Conservation (phyloP, 1,140 invertebrate species). For the Drosophila pachea region DNA sequence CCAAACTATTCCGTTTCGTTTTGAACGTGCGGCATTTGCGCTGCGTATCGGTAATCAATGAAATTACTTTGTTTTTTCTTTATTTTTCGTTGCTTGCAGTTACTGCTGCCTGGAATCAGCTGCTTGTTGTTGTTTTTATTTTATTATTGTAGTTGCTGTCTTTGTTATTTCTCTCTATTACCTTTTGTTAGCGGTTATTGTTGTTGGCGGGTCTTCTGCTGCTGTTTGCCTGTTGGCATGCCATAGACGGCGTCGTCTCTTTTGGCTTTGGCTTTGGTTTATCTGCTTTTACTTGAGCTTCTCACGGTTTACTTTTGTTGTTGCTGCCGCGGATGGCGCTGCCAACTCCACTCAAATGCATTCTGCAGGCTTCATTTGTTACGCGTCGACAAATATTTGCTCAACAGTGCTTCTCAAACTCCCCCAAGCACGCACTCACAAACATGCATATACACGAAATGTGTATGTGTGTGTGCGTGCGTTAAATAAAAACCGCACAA, state of each 20-base stretch:
- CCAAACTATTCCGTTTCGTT: constrained; percentile 52
- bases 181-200: constrained; percentile 27
- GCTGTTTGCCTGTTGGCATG: constrained; percentile 53
- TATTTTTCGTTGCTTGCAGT: constrained; percentile 33
- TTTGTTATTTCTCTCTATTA: constrained; percentile 37
- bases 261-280: constrained; percentile 70
- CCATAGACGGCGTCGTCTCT: constrained; percentile 30
- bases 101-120: constrained; percentile 51
- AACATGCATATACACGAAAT: not conserved
- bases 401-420: constrained; percentile 28
- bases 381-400: constrained; percentile 42
- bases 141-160: constrained; percentile 33
- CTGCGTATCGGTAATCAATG: constrained; percentile 76
- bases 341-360: constrained; percentile 57
- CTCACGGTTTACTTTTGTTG: constrained; percentile 71
- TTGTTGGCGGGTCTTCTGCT: constrained; percentile 32
- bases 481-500: constrained; percentile 29
- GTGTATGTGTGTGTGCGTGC: constrained; percentile 6
- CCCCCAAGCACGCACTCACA: constrained; percentile 14
- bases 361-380: constrained; percentile 42
- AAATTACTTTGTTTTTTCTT: constrained; percentile 72
- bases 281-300: constrained; percentile 71
- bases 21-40: constrained; percentile 61
- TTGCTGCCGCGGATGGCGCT: constrained; percentile 21
- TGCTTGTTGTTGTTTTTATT: constrained; percentile 47